phyloP scores from a whole-genome alignment of 2,113 vertebrate genomes.

The Hucho hucho region DNA sequence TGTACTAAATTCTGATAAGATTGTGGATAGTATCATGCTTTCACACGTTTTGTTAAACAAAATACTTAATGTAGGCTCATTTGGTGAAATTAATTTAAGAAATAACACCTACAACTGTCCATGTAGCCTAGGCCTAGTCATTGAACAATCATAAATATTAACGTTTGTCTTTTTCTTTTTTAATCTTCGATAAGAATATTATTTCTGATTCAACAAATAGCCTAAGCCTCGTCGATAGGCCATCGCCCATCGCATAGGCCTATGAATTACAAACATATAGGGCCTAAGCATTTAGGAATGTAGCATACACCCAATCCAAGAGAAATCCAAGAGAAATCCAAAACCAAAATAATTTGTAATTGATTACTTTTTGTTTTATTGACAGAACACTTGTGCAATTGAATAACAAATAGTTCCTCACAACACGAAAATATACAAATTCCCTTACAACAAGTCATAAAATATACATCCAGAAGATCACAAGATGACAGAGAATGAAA shows the following conservation, averaged over 20 bases:
- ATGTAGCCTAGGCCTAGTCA: no score
- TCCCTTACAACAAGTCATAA: not conserved
- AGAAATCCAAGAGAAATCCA: not conserved
- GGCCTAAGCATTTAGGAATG: not conserved
- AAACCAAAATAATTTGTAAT: not conserved
- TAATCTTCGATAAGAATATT: not conserved
- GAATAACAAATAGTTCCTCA: slow-evolving; percentile 12
- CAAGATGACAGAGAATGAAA: not conserved
- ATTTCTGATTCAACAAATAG: not conserved
- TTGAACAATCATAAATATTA: not conserved
- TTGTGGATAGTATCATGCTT: no score
- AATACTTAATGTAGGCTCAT: no score
- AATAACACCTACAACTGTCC: no score
- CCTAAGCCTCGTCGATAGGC: not conserved
- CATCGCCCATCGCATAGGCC: not conserved
- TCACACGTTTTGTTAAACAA: no score
- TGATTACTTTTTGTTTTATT: slow-evolving; percentile 19
- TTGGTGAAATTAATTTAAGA: no score
- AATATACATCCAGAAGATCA: slow-evolving; percentile 13
- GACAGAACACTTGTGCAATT: slow-evolving; percentile 7
- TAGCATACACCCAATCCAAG: not conserved
- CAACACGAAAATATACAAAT: slow-evolving; percentile 18
- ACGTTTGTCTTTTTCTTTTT: not conserved
- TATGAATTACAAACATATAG: not conserved
- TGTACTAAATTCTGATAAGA: no score